phyloP scores from a whole-genome alignment of 2,113 vertebrate genomes.

The Brachionichthys hirsutus region DNA sequence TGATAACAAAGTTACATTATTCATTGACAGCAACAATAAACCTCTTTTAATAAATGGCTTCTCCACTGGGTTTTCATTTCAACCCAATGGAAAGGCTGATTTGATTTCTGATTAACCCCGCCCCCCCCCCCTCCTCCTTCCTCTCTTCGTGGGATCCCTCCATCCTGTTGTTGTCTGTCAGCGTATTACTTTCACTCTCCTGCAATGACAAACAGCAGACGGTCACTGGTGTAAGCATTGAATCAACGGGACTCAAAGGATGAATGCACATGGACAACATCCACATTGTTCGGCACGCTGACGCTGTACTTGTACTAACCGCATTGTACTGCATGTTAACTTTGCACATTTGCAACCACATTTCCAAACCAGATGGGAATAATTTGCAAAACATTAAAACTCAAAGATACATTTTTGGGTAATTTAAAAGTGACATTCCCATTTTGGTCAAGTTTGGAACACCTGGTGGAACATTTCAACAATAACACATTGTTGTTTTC shows the following conservation, averaged over 20 bases:
- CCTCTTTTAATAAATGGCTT: conserved; percentile 34
- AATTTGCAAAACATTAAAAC: too few relatives aligned
- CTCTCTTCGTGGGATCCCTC: conserved; percentile 20
- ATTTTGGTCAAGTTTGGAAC: too few relatives aligned
- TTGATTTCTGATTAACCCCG: conserved; percentile 27
- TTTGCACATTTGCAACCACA: too few relatives aligned
- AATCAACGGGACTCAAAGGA: not conserved
- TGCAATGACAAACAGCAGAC: conserved; percentile 29
- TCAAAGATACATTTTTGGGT: too few relatives aligned
- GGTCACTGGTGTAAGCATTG: not conserved
- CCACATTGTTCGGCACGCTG: too few relatives aligned
- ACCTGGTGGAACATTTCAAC: too few relatives aligned
- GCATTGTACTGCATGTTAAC: too few relatives aligned
- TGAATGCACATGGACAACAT: not conserved
- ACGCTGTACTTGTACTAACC: too few relatives aligned
- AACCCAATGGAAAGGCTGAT: not conserved
- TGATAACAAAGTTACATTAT: conserved; percentile 56
- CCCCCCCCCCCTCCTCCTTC: not conserved
- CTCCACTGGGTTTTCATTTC: conserved; percentile 19
- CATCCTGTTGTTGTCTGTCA: not conserved
- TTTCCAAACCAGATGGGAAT: too few relatives aligned
- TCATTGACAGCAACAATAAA: conserved; percentile 61
- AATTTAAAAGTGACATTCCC: too few relatives aligned
- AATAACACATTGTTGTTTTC: too few relatives aligned
- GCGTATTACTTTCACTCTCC: conserved; percentile 11